These are phyloP conservation scores for Eupsilia transversa DNA, from an alignment of 2,888 invertebrate genomes.

Conservation along the genomic window DNA sequence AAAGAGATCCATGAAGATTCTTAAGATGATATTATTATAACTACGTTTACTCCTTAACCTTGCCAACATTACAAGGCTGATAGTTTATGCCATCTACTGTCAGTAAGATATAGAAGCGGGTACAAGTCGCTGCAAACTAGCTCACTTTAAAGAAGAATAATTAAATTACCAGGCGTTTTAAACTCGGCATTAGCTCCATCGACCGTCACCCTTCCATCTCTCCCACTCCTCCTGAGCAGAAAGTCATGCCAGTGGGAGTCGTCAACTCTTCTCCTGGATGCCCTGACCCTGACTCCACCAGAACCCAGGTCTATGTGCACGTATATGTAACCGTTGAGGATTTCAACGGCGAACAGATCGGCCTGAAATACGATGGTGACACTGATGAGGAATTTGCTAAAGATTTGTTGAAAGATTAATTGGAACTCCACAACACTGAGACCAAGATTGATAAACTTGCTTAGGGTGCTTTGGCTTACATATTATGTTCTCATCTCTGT, in stretches of 20 bases:
- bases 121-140: background rate
- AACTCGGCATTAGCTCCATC: constrained; percentile 97
- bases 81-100: background rate
- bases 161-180: constrained; percentile 93
- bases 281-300: constrained; percentile 96
- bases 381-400: constrained; percentile 60
- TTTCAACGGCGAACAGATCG: constrained; percentile 98
- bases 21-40: too few relatives aligned
- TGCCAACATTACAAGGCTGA: background rate
- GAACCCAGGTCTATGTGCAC: constrained; percentile 98
- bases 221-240: constrained; percentile 94
- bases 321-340: constrained; percentile 98
- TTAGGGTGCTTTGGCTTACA: background rate
- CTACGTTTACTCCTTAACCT: background rate
- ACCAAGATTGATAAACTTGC: constrained; percentile 4
- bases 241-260: constrained; percentile 98
- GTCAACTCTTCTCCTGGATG: constrained; percentile 95
- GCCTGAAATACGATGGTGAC: constrained; percentile 89
- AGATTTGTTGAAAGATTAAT: background rate
- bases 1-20: background rate
- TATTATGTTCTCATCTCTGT: background rate
- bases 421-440: background rate
- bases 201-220: constrained; percentile 96
- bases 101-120: background rate
- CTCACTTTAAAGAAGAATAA: background rate